Evolutionary conservation across 2,888 invertebrate species (phyloP).

Genomic region (Dusona sp.): DNA sequence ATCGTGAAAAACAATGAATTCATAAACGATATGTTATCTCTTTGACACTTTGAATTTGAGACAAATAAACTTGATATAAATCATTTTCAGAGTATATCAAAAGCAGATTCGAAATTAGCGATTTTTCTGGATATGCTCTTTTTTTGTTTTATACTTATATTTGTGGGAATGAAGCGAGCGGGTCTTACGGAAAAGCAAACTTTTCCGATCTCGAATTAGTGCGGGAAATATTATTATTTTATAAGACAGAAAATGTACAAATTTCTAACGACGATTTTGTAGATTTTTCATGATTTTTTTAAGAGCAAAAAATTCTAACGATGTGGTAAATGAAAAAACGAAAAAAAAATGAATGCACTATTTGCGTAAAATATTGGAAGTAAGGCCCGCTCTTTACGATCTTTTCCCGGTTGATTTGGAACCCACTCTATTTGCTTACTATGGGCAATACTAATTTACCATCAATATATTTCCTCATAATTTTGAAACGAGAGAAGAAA

Average conservation of each 20-base stretch:
- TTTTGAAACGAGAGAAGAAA: not conserved
- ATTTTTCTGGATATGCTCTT: not conserved
- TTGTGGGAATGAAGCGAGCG: not conserved
- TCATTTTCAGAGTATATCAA: not conserved
- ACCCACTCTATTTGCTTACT: slow-evolving; percentile 9
- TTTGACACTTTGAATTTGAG: slow-evolving; percentile 40
- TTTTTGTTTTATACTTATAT: not conserved
- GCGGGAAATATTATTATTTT: not conserved
- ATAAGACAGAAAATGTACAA: not conserved
- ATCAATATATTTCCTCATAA: not conserved
- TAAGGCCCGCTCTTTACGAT: not conserved
- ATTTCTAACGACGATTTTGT: too few relatives aligned
- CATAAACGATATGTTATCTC: slow-evolving; percentile 35
- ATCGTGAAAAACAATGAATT: slow-evolving; percentile 4
- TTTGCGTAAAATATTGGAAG: not conserved
- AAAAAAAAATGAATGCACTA: not conserved
- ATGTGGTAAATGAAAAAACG: not conserved
- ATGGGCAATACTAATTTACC: too few relatives aligned
- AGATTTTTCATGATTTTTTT: too few relatives aligned
- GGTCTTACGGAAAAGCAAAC: not conserved
- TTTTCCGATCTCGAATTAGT: not conserved
- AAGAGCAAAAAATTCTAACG: too few relatives aligned
- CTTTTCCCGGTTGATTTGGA: not conserved
- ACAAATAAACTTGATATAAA: not conserved
- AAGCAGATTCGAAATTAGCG: not conserved